Conservation (phyloP, 2,113 vertebrate genomes). For the Thomomys bottae region DNA sequence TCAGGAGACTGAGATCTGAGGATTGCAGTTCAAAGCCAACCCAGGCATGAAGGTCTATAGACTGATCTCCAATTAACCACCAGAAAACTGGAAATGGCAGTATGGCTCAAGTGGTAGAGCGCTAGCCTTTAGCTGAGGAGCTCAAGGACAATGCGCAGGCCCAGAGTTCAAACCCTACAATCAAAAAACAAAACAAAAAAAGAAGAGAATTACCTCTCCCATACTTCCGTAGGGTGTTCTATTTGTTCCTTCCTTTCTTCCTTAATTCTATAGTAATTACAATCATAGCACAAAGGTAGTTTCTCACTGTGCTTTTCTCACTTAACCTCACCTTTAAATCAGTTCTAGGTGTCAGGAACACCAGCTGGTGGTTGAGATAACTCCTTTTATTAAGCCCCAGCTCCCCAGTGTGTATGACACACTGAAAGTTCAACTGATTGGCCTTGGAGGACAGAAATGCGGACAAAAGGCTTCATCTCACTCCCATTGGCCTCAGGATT, state of each 20-base stretch:
- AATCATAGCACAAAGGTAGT: neutral
- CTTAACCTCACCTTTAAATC: neutral
- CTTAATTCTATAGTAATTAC: neutral
- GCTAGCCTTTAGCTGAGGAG: no score
- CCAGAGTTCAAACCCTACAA: no score
- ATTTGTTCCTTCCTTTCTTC: neutral
- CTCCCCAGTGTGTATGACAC: neutral
- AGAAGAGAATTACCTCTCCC: no score
- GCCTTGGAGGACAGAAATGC: neutral
- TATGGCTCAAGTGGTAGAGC: no score
- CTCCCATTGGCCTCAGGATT: neutral
- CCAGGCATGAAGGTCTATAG: no score
- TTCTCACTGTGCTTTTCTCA: constrained; percentile 20
- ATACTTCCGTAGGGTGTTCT: no score
- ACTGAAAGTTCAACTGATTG: constrained; percentile 11
- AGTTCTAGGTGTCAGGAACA: neutral
- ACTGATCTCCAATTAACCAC: no score
- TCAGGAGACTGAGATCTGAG: no score
- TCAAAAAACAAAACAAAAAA: no score
- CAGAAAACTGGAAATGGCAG: no score
- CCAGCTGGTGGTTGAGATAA: constrained; percentile 11
- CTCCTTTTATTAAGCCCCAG: neutral
- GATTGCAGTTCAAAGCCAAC: no score
- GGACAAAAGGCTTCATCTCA: neutral
- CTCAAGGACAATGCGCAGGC: no score